These are phyloP conservation scores for Prionailurus viverrinus DNA, from an alignment of 2,113 vertebrate genomes.

Conservation along the genomic window DNA sequence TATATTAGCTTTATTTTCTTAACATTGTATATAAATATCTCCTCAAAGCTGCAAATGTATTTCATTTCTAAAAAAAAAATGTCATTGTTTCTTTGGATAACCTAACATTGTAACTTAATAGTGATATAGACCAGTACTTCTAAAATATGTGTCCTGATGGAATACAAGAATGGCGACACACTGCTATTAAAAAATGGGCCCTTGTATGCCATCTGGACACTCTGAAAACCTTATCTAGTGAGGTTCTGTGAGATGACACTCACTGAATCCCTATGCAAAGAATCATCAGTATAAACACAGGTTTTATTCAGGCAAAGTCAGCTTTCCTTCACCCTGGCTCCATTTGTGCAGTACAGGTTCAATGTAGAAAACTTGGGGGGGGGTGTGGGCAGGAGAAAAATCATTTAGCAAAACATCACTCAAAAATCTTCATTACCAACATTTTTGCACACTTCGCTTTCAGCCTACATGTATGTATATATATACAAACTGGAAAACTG, in stretches of 20 bases:
- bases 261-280: rapidly evolving
- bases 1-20: background rate
- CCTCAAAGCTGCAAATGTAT: background rate
- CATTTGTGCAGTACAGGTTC: background rate
- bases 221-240: background rate
- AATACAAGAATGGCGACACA: background rate
- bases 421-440: background rate
- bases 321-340: background rate
- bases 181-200: rapidly evolving
- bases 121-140: background rate
- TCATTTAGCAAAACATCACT: background rate
- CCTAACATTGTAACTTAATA: background rate
- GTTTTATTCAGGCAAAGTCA: background rate
- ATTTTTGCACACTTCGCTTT: background rate
- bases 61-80: background rate
- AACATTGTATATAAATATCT: background rate
- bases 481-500: background rate
- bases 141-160: background rate
- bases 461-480: background rate
- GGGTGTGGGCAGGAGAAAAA: background rate
- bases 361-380: background rate
- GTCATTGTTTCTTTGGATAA: background rate
- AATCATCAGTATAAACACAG: rapidly evolving
- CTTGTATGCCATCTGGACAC: background rate
- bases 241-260: background rate